Conservation (phyloP, 2,888 invertebrate genomes). For the Cheilosia impressa region DNA sequence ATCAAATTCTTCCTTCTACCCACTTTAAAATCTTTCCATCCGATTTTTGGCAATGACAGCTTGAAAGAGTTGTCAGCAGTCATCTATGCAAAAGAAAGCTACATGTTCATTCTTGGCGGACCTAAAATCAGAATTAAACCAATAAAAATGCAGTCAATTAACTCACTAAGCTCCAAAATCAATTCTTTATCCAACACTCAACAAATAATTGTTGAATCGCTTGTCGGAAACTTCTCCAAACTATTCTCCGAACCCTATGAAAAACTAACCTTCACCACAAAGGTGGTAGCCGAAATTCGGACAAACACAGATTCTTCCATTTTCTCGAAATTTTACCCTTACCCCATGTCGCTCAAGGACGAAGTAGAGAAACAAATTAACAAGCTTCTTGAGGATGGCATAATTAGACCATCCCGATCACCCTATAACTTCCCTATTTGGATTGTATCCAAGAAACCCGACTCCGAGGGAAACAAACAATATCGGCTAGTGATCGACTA, state of each 20-base stretch:
- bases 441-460: no score
- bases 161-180: neutral
- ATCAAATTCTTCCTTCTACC: constrained; percentile 40
- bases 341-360: no score
- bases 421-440: no score
- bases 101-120: constrained; percentile 20
- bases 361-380: no score
- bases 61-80: constrained; percentile 42
- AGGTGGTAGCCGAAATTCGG: no score
- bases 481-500: no score
- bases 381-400: no score
- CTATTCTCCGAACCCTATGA: constrained; percentile 18
- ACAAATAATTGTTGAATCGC: neutral
- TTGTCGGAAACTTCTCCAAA: constrained; percentile 18
- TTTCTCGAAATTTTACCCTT: no score
- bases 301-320: no score
- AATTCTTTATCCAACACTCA: neutral
- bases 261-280: neutral
- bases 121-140: constrained; percentile 13
- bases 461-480: no score
- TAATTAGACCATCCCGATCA: no score
- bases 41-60: constrained; percentile 50
- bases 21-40: constrained; percentile 39
- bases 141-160: constrained; percentile 12
- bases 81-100: constrained; percentile 33